Base-by-base conservation (phyloP, 1,140 invertebrate genomes). In the Drosophila kohkoa region DNA sequence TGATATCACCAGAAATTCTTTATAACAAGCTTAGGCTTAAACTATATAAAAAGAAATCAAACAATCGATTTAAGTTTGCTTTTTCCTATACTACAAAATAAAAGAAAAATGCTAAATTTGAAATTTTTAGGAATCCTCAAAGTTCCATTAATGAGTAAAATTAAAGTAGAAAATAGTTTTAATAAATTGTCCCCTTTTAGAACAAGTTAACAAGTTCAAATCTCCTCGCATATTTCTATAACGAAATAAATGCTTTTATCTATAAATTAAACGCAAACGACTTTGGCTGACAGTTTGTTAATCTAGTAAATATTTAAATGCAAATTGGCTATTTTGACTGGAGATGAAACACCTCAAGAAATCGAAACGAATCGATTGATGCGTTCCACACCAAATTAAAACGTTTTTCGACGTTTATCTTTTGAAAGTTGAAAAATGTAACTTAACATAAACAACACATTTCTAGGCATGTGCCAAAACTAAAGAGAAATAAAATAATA, bases 371-470 rank as follows among this genome's bases (percentile, higher is more conserved):
- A 59, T 59, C 52, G 16, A 67, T 67, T 59, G 55, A 66, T 60
- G 64, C 30, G 70, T 46, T 67, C 65, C 45, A 46, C 49, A 54
- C 3, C 57, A 69, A 74, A 74, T 74, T 69, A 62, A 69, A 69
- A 62, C 30, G 41, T 64, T 64, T 65, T 55, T 25, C 45, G 30
- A 3, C 57, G 49, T 46, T 68, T 55, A 67, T 20, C 45, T 51
- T 35, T 55, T 20, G 20, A 49, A 69, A 60, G 49, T 25, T 3
- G 3, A 25, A 5, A 28, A 69, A 51, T 58, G 25, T 15, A 16
- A 55, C 52, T 70, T 63, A 57, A 52, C 72, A 75, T 58, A 75
- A 75, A 63, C 25, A 49, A 8, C 8, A 16, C 72, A 75, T 75
- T 75, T 20, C 48, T 55, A 63, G 43, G 62, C 66, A 11, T 30